Base-by-base conservation (phyloP, 2,888 invertebrate species). In the Andrena bicolor region DNA sequence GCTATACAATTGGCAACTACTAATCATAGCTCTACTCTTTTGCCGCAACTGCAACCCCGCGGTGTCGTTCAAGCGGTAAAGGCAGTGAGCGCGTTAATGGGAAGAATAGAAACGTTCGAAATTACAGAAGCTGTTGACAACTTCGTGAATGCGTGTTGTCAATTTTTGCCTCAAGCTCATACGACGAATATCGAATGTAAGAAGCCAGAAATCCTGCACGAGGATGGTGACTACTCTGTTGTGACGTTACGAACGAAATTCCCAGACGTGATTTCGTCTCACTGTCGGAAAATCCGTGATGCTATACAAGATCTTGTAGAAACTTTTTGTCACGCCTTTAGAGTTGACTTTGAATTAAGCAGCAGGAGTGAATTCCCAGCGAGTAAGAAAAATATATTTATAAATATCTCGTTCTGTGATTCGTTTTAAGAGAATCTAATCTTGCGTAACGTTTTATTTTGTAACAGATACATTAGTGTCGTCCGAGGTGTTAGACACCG, bases 11-110 rank as follows among this genome's bases (percentile, higher is more conserved):
- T 94, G 80, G 93, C 92, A 41, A 93, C 92, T 4, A 87, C 91
- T 32, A 92, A 90, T 88, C 92, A 94, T 75, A 91, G 93, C 68
- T 90, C 93, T 48, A 92, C 91, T 86, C 90, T 94, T 48, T 86
- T 94, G 73, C 93, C 93, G 49, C 93, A 94, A 49, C 88, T 96
- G 23, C 96, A 96, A 89, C 95, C 96, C 30, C 95, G 95, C n/a
- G 96, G 97, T 4, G 97, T 98, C 63, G 96, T 97, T 61, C 99
- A 99, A 93, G 97, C 98, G 0, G 97, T 99, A 0, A 99, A 99
- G 94, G 98, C 98, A 0, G 97, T 99, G 51, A 98, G 98, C 91
- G 97, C 98, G 35, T 94, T 98, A 23, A 96, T 99, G 88, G 98
- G 98, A 23, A 97, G 97, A 72, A 96, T 99, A 0, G 98, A 99